Evolutionary conservation across 1,140 invertebrate genomes (phyloP), one percentile per base, ranked within the genome.

Genomic region (Chironomus striatipennis): DNA sequence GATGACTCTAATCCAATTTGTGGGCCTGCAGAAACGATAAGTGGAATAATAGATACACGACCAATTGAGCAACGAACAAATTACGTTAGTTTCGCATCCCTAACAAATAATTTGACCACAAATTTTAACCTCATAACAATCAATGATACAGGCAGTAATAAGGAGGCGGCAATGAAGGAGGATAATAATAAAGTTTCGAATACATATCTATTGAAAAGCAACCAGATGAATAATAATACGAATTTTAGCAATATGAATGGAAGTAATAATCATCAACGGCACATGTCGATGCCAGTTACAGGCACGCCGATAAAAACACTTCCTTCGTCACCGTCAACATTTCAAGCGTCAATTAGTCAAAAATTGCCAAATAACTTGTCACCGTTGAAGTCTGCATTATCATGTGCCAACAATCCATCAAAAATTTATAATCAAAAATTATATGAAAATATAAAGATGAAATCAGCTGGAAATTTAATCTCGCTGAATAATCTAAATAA

Each of bases 1-100:
- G 78, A 80, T 57, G 18, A 21, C 15, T 74, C 74, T 17, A 75
- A 75, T 43, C 79, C 85, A 65, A 86, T 87, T 75, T 85, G 85
- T 0, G 86, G 88, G 0, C 87, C 88, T 7, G 88, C 88, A 0
- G 88, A 89, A 78, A 90, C 88, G 15, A 90, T 90, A 67, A 87
- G 85, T 17, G 88, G 88, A 1, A 82, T 90, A 34, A 88, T 90
- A 47, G 88, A 88, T 77, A 88, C 88, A 0, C 81, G 85, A 80
- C 81, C 81, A 17, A 57, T 82, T 73, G 81, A 82, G 70, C 78
- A 80, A n/a, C 78, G 81, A 43, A 70, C 17, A 15, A 70, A 70
- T 20, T 70, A 70, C 65, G 10, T 70, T 5, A 70, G 65, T 20
- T 70, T 70, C 18, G 65, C 65, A 18, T 70, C 65, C 5, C 65